These are phyloP conservation scores for Leucophenga varia DNA, from an alignment of 1,140 invertebrate species.

Conservation along the genomic window DNA sequence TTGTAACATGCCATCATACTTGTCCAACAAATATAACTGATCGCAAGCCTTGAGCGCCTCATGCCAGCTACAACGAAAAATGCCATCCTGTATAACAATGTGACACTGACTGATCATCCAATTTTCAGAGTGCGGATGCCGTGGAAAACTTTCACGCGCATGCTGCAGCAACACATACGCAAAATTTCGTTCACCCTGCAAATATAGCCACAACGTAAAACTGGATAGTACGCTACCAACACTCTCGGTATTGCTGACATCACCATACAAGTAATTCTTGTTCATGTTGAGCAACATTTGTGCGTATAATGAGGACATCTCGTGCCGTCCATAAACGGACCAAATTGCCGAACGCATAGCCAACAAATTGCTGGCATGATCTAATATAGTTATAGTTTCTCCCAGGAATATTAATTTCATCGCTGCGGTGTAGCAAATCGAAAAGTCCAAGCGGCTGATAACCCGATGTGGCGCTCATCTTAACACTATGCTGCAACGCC, in stretches of 20 bases:
- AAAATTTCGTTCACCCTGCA: slow-evolving; percentile 65
- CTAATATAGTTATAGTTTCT: slow-evolving; percentile 79
- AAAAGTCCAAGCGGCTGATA: slow-evolving; percentile 58
- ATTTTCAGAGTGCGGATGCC: slow-evolving; percentile 62
- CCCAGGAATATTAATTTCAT: slow-evolving; percentile 83
- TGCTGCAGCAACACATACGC: slow-evolving; percentile 61
- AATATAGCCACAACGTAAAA: slow-evolving; percentile 63
- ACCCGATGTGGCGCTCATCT: slow-evolving; percentile 56
- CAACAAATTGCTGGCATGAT: slow-evolving; percentile 75
- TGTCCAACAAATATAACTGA: slow-evolving; percentile 71
- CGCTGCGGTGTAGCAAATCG: slow-evolving; percentile 79
- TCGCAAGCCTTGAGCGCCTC: slow-evolving; percentile 73
- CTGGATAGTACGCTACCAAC: slow-evolving; percentile 73
- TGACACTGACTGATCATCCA: slow-evolving; percentile 72
- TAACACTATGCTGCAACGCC: slow-evolving; percentile 65
- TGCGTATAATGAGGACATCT: slow-evolving; percentile 75
- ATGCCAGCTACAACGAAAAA: slow-evolving; percentile 72
- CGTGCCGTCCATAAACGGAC: slow-evolving; percentile 82
- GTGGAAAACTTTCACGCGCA: slow-evolving; percentile 64
- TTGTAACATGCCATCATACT: slow-evolving; percentile 67
- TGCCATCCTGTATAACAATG: slow-evolving; percentile 60
- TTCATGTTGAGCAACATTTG: slow-evolving; percentile 73
- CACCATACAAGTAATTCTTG: slow-evolving; percentile 52
- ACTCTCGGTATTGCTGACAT: slow-evolving; percentile 69
- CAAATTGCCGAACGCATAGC: slow-evolving; percentile 81